A percentile compares a stretch with the other conserved stretches of the same genome.
Conservation (phyloP, 2,113 vertebrate species). For the Desmodus rotundus region DNA sequence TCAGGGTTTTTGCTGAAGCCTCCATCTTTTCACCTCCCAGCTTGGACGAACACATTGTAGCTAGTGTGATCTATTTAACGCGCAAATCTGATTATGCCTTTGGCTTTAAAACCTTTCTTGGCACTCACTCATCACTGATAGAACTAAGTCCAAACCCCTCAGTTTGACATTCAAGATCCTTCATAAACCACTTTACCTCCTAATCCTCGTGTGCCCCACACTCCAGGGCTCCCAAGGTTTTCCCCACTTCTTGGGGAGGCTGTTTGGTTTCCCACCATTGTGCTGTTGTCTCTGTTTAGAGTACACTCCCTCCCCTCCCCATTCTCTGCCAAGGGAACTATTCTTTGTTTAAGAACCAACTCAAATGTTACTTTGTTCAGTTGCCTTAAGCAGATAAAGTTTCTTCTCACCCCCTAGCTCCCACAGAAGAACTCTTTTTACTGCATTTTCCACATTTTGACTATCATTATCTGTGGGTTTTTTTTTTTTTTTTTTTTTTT, state of each 20-base stretch:
- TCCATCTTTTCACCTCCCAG: not conserved
- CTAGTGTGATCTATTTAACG: not conserved
- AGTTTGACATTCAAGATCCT: not conserved
- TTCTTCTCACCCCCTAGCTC: not conserved
- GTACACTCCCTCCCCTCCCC: not conserved
- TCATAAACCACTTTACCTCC: not conserved
- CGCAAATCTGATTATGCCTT: not conserved
- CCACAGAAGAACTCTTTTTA: not conserved
- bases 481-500: not conserved
- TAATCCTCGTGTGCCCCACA: not conserved
- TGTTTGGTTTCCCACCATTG: slow-evolving; percentile 2
- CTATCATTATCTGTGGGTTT: not conserved
- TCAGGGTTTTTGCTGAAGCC: not conserved
- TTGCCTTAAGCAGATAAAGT: not conserved
- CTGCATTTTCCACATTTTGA: not conserved
- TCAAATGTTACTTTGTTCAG: slow-evolving; percentile 9
- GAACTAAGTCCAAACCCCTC: not conserved
- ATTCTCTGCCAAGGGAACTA: not conserved
- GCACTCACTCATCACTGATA: not conserved
- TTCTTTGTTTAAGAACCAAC: not conserved
- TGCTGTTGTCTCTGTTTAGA: not conserved
- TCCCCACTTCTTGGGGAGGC: not conserved
- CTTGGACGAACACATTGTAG: not conserved
- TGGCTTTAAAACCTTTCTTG: slow-evolving; percentile 17
- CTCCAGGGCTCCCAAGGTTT: not conserved